Percentiles rank a stretch among this genome's conserved stretches.
phyloP scores from a whole-genome alignment of 1,140 invertebrate species.

The Daktulosphaira vitifoliae region DNA sequence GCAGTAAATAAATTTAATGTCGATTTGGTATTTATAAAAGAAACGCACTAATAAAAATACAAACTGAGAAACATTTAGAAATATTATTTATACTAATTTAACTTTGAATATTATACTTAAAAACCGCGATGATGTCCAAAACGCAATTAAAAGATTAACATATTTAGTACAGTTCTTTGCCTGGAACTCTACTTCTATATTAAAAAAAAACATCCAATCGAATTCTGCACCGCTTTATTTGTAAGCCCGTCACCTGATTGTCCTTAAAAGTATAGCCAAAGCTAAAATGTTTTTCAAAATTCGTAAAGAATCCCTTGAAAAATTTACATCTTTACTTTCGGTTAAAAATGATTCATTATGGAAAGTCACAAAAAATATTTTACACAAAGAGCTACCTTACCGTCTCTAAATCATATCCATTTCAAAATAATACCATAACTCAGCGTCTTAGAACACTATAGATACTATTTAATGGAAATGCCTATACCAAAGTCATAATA shows the following conservation, averaged over 20 bases:
- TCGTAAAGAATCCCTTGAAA: neutral
- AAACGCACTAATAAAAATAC: neutral
- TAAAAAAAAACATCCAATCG: neutral
- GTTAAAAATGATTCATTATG: neutral
- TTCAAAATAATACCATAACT: neutral
- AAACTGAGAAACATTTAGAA: too few relatives aligned
- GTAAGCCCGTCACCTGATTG: neutral
- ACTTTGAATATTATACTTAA: conserved; percentile 11
- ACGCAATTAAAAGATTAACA: conserved; percentile 1
- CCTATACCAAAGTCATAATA: too few relatives aligned
- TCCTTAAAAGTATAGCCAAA: too few relatives aligned
- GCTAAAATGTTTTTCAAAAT: neutral
- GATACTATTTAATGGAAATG: too few relatives aligned
- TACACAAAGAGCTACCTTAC: neutral
- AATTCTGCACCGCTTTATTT: neutral
- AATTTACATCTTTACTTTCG: neutral
- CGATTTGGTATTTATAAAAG: neutral
- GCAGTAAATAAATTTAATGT: neutral
- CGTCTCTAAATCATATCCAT: neutral
- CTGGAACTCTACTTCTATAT: neutral
- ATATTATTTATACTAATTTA: neutral
- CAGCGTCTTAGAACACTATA: too few relatives aligned
- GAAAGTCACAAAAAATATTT: neutral
- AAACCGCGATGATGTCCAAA: neutral
- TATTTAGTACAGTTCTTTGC: neutral